Evolutionary conservation across 2,113 vertebrate genomes (phyloP).

Genomic region (Mionectes macconnelli): DNA sequence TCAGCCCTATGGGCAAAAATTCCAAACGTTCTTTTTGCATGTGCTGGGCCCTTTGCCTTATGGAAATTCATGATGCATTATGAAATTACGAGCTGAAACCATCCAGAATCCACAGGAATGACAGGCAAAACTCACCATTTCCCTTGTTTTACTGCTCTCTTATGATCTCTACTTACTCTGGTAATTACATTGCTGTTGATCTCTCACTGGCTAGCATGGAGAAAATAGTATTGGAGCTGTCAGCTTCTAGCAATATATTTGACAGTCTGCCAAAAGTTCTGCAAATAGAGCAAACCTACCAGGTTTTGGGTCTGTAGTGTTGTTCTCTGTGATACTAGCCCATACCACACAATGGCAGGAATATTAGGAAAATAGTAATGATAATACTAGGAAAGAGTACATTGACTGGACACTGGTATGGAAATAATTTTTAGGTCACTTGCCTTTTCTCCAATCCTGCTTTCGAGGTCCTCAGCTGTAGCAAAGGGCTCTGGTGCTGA

Average conservation of each 20-base stretch:
- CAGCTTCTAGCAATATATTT: background rate
- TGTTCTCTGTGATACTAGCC: background rate
- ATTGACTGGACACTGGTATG: background rate
- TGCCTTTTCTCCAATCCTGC: background rate
- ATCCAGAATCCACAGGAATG: constrained; percentile 51
- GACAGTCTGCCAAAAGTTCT: background rate
- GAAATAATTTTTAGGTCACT: background rate
- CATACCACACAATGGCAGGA: background rate
- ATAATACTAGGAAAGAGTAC: background rate
- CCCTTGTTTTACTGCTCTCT: constrained; percentile 22
- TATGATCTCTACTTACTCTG: background rate
- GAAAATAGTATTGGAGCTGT: background rate
- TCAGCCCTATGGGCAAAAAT: constrained; percentile 18
- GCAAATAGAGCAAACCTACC: background rate
- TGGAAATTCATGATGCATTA: constrained; percentile 29
- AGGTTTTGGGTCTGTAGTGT: background rate
- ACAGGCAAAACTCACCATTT: constrained; percentile 19
- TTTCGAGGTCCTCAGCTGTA: background rate
- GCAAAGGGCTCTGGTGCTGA: background rate
- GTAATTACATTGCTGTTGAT: constrained; percentile 17
- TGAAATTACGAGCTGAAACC: constrained; percentile 5
- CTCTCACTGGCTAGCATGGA: background rate
- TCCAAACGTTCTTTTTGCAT: background rate
- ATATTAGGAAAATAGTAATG: background rate
- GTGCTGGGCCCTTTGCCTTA: constrained; percentile 2